phyloP scores from a whole-genome alignment of 2,797 vertebrate species.

The Epinephelus coioides region DNA sequence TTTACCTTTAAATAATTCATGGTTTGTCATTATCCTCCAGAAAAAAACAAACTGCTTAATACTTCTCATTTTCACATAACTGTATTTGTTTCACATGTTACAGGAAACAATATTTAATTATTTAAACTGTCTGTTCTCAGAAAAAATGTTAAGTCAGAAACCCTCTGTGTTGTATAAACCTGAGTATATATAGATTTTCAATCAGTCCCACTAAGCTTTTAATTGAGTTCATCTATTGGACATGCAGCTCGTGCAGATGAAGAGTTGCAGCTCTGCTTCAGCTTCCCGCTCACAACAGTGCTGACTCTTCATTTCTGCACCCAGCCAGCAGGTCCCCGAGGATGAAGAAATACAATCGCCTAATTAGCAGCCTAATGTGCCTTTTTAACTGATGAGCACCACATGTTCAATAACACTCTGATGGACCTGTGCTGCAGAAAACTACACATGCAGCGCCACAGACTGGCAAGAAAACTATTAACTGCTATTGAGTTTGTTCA shows the following conservation, averaged over 20 bases:
- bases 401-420: slow-evolving; percentile 53
- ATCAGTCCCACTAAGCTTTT: neutral
- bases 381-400: slow-evolving; percentile 60
- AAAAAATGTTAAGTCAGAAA: too few relatives aligned
- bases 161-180: neutral
- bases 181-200: neutral
- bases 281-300: slow-evolving; percentile 19
- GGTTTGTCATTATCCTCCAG: neutral
- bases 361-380: slow-evolving; percentile 72
- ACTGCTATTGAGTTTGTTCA: slow-evolving; percentile 34
- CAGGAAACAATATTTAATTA: neutral
- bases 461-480: slow-evolving; percentile 16
- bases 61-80: neutral
- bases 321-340: slow-evolving; percentile 26
- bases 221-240: slow-evolving; percentile 9
- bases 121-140: neutral
- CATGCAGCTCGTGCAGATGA: slow-evolving; percentile 5
- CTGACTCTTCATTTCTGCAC: slow-evolving; percentile 43
- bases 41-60: too few relatives aligned
- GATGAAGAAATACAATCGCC: slow-evolving; percentile 48
- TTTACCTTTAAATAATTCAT: slow-evolving; percentile 4
- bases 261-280: slow-evolving; percentile 24
- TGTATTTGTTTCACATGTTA: neutral
- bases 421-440: slow-evolving; percentile 20
- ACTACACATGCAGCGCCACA: neutral